Base-by-base conservation (phyloP, 2,113 vertebrate species). In the Cephalopholis sonnerati region DNA sequence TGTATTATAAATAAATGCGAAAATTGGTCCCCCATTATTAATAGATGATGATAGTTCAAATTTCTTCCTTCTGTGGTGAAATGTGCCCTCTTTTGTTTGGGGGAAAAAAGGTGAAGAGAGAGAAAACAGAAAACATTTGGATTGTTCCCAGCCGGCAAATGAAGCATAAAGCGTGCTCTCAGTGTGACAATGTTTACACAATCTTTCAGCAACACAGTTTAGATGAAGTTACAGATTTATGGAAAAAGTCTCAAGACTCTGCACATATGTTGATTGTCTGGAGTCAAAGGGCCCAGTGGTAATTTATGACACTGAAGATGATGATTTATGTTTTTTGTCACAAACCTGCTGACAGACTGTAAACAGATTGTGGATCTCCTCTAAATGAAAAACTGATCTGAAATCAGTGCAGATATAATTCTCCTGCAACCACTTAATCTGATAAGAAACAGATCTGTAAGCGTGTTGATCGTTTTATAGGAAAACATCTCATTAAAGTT, bases 121-220 rank as follows among this genome's bases (percentile, higher is more conserved):
- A 50, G 51, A 61, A 68, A 73, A 81, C 39, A 48, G 57, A 50
- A 74, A 82, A 71, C 29, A 71, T 59, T 82, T 85, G 77, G 70
- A 77, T 76, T 62, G 66, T 67, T 87, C 90, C 90, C 90, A 87
- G 87, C 74, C 72, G 39, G 41, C 36, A 89, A 91, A 89, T 87
- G 70, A 90, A 88, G 85, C 86, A 75, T 58, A 79, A 80, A 71
- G 58, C 54, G 36, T 80, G 66, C 70, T 78, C 78, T 65, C 73
- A 53, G 68, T 77, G 75, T 81, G 82, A 82, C 83, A 74, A 68
- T 83, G 82, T 89, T 87, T 92, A 86, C 46, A 54, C 65, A 77
- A 58, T 73, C 62, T 84, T 81, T 92, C 85, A 86, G 79, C 78
- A 66, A 71, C 73, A 81, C 76, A 77, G 70, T 53, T 65, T 36